Evolutionary conservation across 2,113 vertebrate genomes (phyloP).

Genomic region (Gallinago paraguaiae): DNA sequence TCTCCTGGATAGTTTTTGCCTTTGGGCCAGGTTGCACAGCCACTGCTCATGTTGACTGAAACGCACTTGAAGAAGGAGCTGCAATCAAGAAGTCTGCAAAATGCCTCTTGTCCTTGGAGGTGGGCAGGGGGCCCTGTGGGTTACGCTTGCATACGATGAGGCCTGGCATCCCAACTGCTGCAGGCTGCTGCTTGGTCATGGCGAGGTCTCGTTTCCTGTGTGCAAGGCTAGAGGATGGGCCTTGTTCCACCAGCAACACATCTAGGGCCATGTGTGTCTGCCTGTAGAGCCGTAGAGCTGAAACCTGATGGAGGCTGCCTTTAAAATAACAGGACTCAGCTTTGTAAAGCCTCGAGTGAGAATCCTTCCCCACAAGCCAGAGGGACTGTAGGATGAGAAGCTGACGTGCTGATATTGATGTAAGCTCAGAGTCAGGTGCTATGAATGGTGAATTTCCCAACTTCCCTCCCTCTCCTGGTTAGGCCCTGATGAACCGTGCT

Average conservation of each 20-base stretch:
- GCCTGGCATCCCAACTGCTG: neutral
- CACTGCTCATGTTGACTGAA: neutral
- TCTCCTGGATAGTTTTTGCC: neutral
- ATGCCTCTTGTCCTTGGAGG: accelerated
- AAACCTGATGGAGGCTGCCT: neutral
- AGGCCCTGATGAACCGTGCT: neutral
- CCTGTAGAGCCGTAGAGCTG: neutral
- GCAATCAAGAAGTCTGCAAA: neutral
- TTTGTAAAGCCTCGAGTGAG: neutral
- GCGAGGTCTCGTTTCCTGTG: accelerated
- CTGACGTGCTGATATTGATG: accelerated
- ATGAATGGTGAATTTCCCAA: neutral
- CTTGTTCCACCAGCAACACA: neutral
- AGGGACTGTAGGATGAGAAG: neutral
- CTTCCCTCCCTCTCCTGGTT: neutral
- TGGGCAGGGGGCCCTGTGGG: too few relatives aligned
- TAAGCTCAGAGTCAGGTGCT: neutral
- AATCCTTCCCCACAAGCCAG: neutral
- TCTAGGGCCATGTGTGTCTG: neutral
- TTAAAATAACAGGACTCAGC: neutral
- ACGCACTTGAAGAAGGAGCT: neutral
- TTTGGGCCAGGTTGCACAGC: neutral
- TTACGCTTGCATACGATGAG: accelerated
- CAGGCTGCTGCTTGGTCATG: neutral
- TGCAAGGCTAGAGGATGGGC: neutral